These are phyloP conservation scores for Andrena minutula DNA, from an alignment of 2,888 invertebrate genomes.

Conservation along the genomic window DNA sequence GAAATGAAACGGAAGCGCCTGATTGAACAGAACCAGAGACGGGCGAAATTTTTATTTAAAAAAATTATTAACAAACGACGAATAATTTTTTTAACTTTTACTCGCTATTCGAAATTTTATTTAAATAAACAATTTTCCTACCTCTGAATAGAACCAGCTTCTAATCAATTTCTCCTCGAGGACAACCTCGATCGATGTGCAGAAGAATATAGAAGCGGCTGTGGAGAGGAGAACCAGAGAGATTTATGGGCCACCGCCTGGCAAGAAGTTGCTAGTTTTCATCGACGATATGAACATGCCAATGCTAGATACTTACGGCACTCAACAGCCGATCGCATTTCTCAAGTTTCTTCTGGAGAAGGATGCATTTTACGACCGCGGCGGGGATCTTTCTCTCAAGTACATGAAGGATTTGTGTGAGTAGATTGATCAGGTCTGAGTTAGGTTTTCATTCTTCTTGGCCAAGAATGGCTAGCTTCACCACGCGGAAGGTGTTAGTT, in stretches of 20 bases:
- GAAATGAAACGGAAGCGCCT: too few species aligned
- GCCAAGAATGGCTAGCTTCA: too few species aligned
- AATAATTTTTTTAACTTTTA: too few species aligned
- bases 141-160: constrained; percentile 88
- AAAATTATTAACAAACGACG: too few species aligned
- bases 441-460: too few species aligned
- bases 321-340: constrained; percentile 96
- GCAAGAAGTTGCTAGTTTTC: constrained; percentile 95
- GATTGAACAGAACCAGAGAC: too few species aligned
- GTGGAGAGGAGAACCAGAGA: constrained; percentile 97
- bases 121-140: background rate
- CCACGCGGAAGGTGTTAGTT: too few species aligned
- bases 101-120: background rate
- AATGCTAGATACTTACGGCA: constrained; percentile 94
- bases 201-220: constrained; percentile 93
- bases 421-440: constrained; percentile 53
- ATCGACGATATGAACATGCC: constrained; percentile 99
- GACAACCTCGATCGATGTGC: constrained; percentile 96
- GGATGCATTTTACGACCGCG: constrained; percentile 95
- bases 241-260: constrained; percentile 95
- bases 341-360: constrained; percentile 96
- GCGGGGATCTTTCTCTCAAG: constrained; percentile 96
- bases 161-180: constrained; percentile 96
- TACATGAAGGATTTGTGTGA: constrained; percentile 91
- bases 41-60: too few species aligned